phyloP scores from a whole-genome alignment of 1,140 invertebrate genomes.

The Eulimnadia texana region DNA sequence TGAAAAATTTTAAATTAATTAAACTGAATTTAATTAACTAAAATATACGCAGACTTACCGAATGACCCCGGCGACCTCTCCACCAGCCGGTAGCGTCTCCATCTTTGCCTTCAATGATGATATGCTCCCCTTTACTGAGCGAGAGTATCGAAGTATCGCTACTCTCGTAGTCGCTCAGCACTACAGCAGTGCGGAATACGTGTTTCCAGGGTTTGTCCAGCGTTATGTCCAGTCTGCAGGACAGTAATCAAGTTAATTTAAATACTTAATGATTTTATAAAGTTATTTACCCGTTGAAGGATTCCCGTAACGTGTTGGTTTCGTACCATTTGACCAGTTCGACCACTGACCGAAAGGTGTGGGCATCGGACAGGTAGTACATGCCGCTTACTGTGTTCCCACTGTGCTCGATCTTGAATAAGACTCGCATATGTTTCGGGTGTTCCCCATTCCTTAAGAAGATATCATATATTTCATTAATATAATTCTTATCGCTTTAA shows the following conservation, averaged over 20 bases:
- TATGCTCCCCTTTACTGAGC: slow-evolving; percentile 56
- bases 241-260: slow-evolving; percentile 1
- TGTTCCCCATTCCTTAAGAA: slow-evolving; percentile 54
- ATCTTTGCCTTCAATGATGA: slow-evolving; percentile 59
- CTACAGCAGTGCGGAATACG: slow-evolving; percentile 44
- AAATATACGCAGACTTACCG: too few relatives aligned
- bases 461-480: too few relatives aligned
- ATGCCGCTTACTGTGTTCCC: slow-evolving; percentile 37
- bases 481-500: too few relatives aligned
- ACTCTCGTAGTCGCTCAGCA: slow-evolving; percentile 49
- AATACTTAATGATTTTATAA: not conserved
- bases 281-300: slow-evolving; percentile 58
- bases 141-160: slow-evolving; percentile 59
- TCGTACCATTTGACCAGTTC: slow-evolving; percentile 84
- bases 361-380: slow-evolving; percentile 73
- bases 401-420: slow-evolving; percentile 34
- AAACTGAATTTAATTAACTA: too few relatives aligned
- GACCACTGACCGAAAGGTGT: slow-evolving; percentile 75
- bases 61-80: slow-evolving; percentile 53
- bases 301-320: slow-evolving; percentile 69
- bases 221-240: slow-evolving; percentile 48
- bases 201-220: slow-evolving; percentile 59
- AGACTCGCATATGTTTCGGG: slow-evolving; percentile 86
- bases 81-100: slow-evolving; percentile 67
- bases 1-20: too few relatives aligned